Base-by-base conservation (phyloP, 2,888 invertebrate species). In the Xylota segnis region DNA sequence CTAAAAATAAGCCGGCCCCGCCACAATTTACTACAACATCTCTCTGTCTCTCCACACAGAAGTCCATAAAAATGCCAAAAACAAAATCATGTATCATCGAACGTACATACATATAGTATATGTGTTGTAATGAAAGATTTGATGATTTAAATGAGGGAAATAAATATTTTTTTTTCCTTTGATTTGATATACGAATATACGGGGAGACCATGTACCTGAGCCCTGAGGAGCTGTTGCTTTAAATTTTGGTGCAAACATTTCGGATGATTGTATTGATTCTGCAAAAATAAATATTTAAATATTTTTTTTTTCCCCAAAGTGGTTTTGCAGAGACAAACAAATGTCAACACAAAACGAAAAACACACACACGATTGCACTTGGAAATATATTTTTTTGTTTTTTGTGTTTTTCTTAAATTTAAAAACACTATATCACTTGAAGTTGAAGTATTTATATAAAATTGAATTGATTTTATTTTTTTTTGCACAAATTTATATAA, bases 201-300 rank as follows among this genome's bases (percentile, higher is more conserved):
- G 45, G 16, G 45, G 34, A n/a, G n/a, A 18, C 23, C 89, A 90
- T 91, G 10, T 37, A 91, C 91, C 91, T 91, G 91, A 88, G 88
- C 91, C 91, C 71, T 89, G 81, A 56, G 95, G 94, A 89, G 96
- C 95, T 91, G 95, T 96, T 90, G 96, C 96, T 93, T 96, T 96
- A 94, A 96, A 97, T 92, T 95, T 96, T 89, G 96, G 96, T 89
- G 95, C 94, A 91, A 96, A 94, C 95, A 95, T 95, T 93, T 94
- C 94, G 92, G 94, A 93, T 27, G 89, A 87, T 75, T 87, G 84
- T 92, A 88, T 88, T 75, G 88, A 88, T 88, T 95, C 95, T 95
- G 95, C 88, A 94, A 95, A 93, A 88, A 78, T 66, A 47, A 47
- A 47, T 27, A 71, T 37, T 47, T 12, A 2, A 45, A 14, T 43